These are phyloP conservation scores for Amblyraja radiata DNA, from an alignment of 2,797 vertebrate species.

Conservation along the genomic window DNA sequence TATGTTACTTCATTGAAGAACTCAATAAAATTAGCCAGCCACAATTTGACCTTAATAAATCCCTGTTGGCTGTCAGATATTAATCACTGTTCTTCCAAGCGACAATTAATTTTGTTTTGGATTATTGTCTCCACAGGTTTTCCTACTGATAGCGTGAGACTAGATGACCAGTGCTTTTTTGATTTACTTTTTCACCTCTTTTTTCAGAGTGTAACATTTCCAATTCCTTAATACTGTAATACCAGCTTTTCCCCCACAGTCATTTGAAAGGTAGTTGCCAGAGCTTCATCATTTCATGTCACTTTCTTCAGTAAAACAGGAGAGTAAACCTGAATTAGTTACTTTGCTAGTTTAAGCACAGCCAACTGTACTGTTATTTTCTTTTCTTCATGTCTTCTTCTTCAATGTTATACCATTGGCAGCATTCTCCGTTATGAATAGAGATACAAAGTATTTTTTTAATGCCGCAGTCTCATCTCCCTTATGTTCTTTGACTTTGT, in stretches of 20 bases:
- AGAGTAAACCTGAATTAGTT: background rate
- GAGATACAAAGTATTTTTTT: background rate
- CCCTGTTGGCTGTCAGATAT: background rate
- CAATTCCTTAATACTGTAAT: background rate
- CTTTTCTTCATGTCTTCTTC: background rate
- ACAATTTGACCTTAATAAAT: background rate
- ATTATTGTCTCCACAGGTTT: background rate
- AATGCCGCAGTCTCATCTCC: background rate
- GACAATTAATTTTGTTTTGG: background rate
- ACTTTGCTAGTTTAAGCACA: background rate
- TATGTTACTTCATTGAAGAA: background rate
- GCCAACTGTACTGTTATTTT: background rate
- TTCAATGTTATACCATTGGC: background rate
- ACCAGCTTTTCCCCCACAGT: background rate
- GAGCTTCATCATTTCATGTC: background rate
- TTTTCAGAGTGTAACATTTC: background rate
- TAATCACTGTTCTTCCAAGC: background rate
- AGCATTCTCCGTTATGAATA: background rate
- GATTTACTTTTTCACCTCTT: too few species aligned
- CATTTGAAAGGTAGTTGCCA: background rate
- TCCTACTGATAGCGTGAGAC: background rate
- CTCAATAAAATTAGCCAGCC: background rate
- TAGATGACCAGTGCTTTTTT: background rate
- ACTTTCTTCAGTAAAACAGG: background rate
- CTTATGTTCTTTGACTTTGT: background rate